Evolutionary conservation across 2,797 vertebrate species (phyloP).

Genomic region (Cuniculus paca): DNA sequence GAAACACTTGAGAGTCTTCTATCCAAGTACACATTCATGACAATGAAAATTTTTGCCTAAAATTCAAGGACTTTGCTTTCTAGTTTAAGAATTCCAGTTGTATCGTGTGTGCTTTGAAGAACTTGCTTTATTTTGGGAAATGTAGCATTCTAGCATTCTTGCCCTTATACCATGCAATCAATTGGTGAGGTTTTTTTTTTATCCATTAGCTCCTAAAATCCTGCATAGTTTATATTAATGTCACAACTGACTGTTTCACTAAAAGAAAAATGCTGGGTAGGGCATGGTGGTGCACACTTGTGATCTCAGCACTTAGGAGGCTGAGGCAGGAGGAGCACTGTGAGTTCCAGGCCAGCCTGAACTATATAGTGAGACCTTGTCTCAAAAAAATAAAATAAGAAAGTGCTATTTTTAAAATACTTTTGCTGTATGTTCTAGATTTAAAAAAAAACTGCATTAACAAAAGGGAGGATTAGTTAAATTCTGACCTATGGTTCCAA

Average conservation of each 20-base stretch:
- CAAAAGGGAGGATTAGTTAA: background rate
- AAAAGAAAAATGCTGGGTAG: background rate
- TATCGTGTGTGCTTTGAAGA: background rate
- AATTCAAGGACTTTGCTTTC: too few relatives aligned
- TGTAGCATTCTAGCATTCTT: background rate
- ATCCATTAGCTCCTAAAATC: background rate
- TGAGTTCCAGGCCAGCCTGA: too few relatives aligned
- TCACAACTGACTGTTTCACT: background rate
- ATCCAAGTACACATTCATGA: too few relatives aligned
- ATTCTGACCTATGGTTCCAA: background rate
- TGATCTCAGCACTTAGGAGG: too few relatives aligned
- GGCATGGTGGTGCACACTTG: too few relatives aligned
- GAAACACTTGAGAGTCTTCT: too few relatives aligned
- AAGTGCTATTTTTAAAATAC: background rate
- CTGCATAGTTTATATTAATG: background rate
- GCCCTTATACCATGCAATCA: background rate
- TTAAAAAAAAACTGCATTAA: background rate
- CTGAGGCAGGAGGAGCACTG: too few relatives aligned
- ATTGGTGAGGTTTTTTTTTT: background rate
- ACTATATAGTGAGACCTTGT: too few relatives aligned
- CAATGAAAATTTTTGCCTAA: too few relatives aligned
- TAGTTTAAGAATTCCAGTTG: background rate
- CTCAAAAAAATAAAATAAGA: background rate
- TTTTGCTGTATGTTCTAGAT: constrained; percentile 6
- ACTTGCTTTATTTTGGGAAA: background rate